phyloP scores from a whole-genome alignment of 2,888 invertebrate species.

The Cerastis rubricosa region DNA sequence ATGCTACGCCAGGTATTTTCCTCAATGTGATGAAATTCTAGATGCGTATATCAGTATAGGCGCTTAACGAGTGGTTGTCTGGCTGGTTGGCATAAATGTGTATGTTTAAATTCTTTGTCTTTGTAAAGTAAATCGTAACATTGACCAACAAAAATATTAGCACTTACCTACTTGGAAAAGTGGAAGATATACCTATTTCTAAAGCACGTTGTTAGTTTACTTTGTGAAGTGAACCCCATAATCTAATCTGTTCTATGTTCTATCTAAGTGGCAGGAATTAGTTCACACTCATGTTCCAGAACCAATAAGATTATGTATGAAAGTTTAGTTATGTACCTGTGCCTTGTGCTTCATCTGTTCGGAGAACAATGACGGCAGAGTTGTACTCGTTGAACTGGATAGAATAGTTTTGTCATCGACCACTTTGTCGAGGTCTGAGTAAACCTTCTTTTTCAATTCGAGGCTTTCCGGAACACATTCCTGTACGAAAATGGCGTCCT shows the following conservation, averaged over 20 bases:
- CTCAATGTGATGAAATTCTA: slow-evolving; percentile 1
- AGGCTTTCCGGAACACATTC: slow-evolving; percentile 98
- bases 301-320: not conserved
- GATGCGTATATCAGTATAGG: too few relatives aligned
- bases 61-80: not conserved
- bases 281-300: not conserved
- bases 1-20: slow-evolving; percentile 29
- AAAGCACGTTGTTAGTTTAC: not conserved
- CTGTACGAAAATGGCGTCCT: slow-evolving; percentile 95
- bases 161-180: not conserved
- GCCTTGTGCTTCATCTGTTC: slow-evolving; percentile 94
- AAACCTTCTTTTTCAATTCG: slow-evolving; percentile 95
- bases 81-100: not conserved
- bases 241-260: not conserved
- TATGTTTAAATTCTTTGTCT: not conserved
- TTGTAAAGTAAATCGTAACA: not conserved
- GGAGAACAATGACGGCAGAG: slow-evolving; percentile 96
- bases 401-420: slow-evolving; percentile 94
- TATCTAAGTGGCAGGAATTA: not conserved
- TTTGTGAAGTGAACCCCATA: not conserved
- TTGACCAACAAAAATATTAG: not conserved
- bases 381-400: slow-evolving; percentile 98
- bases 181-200: not conserved
- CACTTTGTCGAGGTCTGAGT: slow-evolving; percentile 94
- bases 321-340: slow-evolving; percentile 78